phyloP scores from a whole-genome alignment of 2,113 vertebrate genomes.

The Atractosteus spatula region DNA sequence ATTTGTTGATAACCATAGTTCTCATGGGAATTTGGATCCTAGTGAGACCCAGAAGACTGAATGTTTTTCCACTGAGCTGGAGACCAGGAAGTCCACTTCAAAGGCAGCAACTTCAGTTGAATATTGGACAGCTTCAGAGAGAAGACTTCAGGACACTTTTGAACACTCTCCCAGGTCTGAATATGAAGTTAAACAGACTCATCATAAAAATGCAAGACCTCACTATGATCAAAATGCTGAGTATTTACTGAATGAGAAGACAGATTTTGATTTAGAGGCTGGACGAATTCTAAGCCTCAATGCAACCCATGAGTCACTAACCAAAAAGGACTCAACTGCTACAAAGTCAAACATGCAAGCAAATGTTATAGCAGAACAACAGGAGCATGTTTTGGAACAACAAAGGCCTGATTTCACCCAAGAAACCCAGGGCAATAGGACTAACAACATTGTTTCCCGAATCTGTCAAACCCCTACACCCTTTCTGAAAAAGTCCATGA shows the following conservation, averaged over 20 bases:
- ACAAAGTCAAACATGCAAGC: background rate
- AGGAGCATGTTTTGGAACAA: conserved; percentile 42
- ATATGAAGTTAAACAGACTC: conserved; percentile 51
- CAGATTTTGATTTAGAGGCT: conserved; percentile 30
- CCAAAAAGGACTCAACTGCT: background rate
- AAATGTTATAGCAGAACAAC: conserved; percentile 31
- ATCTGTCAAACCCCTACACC: conserved; percentile 61
- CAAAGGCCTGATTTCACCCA: conserved; percentile 36
- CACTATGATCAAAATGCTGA: background rate
- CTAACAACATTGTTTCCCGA: conserved; percentile 58
- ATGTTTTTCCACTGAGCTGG: conserved; percentile 15
- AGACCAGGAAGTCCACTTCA: conserved; percentile 29
- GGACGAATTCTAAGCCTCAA: conserved; percentile 10
- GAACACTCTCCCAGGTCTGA: conserved; percentile 29
- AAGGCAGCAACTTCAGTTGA: conserved; percentile 47
- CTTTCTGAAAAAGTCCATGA: conserved; percentile 67
- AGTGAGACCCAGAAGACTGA: conserved; percentile 27
- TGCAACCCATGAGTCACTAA: background rate
- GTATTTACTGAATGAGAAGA: conserved; percentile 20
- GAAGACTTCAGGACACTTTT: background rate
- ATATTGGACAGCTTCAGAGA: background rate
- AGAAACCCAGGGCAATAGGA: conserved; percentile 46
- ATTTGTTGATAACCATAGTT: background rate
- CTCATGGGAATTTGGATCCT: background rate
- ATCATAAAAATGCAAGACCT: conserved; percentile 48